Evolutionary conservation across 2,888 invertebrate species (phyloP), one percentile per base, ranked within the genome.

Genomic region (Philhelius pedissequus): DNA sequence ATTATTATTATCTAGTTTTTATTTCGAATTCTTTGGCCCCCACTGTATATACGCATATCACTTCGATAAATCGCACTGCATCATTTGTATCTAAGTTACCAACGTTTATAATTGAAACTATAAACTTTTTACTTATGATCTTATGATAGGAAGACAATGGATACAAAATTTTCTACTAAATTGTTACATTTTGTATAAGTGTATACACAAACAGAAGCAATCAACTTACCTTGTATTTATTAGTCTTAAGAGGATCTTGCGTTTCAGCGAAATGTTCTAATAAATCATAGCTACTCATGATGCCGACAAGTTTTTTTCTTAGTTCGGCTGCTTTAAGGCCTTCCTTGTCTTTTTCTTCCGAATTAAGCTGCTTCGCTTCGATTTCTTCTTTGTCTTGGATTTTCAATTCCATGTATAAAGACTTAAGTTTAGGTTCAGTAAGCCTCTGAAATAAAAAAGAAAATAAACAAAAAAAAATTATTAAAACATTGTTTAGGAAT

Each of bases 311-410:
- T 89, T 96, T 97, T 70, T 95, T 95, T 18, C 97, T 92, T 43
- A 98, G 89, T 87, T 95, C 94, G 0, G 96, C 96, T 90, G 97
- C 97, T 89, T 95, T 95, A 6, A 96, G 89, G 0, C 98, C 98
- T 88, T 97, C 97, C 87, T 96, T 96, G 90, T 98, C 98, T 86
- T 95, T 94, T 22, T 96, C 96, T 87, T 97, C 97, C 52, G 95
- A 93, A 89, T 95, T 96, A 3, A 96, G 90, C 89, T 96, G 95
- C 90, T 98, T 98, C 90, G 94, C 94, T 0, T 95, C 94, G 38
- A 97, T 92, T 92, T 98, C 98, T 90, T 97, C 96, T 92, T 98
- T 98, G 89, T 98, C 98, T 84, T 98, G 98, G 50, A 97, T 94
- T 92, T 96, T 97, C 6, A 98, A 92, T 89, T 98, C 98, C 89